phyloP scores from a whole-genome alignment of 1,140 invertebrate genomes.

The Augochlora pura region DNA sequence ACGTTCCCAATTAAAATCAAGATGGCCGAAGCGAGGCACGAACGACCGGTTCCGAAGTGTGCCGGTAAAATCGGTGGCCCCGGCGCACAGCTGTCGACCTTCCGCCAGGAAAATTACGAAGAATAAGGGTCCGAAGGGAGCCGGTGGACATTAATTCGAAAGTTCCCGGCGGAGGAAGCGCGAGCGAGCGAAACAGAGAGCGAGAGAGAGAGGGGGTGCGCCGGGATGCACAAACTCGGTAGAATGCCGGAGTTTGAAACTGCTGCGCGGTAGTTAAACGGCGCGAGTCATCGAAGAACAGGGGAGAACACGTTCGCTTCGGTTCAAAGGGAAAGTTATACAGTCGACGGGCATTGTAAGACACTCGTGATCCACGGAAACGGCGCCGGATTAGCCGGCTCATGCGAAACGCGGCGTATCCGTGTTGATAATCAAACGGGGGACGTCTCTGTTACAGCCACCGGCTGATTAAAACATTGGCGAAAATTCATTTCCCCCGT shows the following conservation, averaged over 20 bases:
- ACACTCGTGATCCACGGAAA: conserved; percentile 30
- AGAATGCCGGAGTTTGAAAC: conserved; percentile 38
- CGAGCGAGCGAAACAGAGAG: too few relatives aligned
- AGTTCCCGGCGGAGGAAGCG: neutral
- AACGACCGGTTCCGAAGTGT: neutral
- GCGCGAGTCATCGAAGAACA: conserved; percentile 26
- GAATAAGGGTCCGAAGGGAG: neutral
- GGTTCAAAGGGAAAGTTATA: conserved; percentile 14
- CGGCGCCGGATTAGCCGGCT: conserved; percentile 20
- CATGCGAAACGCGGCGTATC: conserved; percentile 10
- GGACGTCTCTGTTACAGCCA: neutral
- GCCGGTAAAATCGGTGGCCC: neutral
- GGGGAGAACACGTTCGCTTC: conserved; percentile 10
- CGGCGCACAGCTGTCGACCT: neutral
- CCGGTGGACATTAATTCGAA: conserved; percentile 33
- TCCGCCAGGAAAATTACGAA: neutral
- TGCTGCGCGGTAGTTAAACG: conserved; percentile 15
- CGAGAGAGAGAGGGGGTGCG: too few relatives aligned
- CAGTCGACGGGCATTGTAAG: conserved; percentile 28
- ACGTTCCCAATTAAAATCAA: neutral
- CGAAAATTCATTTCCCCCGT: conserved; percentile 5
- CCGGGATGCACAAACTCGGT: neutral
- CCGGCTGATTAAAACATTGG: conserved; percentile 9
- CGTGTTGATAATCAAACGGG: conserved; percentile 25
- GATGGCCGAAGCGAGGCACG: too few relatives aligned